Conservation (phyloP, 1,140 invertebrate genomes). For the Magallana ariakensis region DNA sequence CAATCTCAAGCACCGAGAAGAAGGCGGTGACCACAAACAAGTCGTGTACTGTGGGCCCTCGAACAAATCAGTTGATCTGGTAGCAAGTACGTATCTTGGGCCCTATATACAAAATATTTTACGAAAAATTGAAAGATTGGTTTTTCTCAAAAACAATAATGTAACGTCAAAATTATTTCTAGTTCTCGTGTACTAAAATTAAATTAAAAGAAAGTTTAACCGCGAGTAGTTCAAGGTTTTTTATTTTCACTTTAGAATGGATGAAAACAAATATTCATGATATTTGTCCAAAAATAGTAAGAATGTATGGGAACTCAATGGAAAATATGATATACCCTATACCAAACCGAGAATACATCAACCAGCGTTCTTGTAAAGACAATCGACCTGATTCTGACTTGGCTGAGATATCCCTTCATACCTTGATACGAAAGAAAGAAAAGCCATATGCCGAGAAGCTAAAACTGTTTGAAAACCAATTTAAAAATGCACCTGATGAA, state of each 20-base stretch:
- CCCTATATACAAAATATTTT: no score
- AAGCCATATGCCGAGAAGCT: slow-evolving; percentile 62
- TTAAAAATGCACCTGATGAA: slow-evolving; percentile 26
- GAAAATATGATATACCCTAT: slow-evolving; percentile 65
- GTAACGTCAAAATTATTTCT: no score
- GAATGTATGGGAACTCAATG: slow-evolving; percentile 68
- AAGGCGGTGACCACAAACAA: slow-evolving; percentile 48
- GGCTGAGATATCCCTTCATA: slow-evolving; percentile 58
- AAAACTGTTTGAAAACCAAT: slow-evolving; percentile 51
- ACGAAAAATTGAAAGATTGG: no score
- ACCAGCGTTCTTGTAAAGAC: slow-evolving; percentile 13
- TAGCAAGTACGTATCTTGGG: slow-evolving; percentile 63
- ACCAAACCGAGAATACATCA: slow-evolving; percentile 53
- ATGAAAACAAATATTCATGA: slow-evolving; percentile 58
- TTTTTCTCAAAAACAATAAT: no score
- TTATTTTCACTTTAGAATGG: slow-evolving; percentile 54
- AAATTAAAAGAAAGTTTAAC: no score
- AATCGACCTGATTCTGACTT: not conserved
- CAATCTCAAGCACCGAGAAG: slow-evolving; percentile 48
- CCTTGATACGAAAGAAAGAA: slow-evolving; percentile 63
- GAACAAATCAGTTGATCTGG: slow-evolving; percentile 67
- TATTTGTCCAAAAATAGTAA: slow-evolving; percentile 62
- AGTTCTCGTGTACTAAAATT: no score
- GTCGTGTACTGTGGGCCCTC: slow-evolving; percentile 71
- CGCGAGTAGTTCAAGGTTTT: no score